Evolutionary conservation across 2,113 vertebrate species (phyloP).

Genomic region (Rhodinocichla rosea): DNA sequence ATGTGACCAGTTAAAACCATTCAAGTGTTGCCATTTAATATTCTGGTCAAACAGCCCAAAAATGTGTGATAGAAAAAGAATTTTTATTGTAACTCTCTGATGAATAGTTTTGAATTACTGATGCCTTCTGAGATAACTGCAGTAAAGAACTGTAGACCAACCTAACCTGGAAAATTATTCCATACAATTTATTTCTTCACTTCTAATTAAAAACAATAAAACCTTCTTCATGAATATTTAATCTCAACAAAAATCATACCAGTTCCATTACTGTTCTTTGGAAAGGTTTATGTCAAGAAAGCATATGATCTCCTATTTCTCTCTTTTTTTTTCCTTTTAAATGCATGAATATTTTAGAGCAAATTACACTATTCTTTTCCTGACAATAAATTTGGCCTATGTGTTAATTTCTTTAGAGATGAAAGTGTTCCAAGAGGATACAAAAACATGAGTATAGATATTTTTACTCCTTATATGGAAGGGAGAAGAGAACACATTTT

Average conservation of each 20-base stretch:
- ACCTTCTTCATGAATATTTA: background rate
- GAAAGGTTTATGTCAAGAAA: background rate
- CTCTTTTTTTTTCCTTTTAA: background rate
- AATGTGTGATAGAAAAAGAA: background rate
- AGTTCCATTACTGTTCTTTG: background rate
- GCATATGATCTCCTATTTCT: background rate
- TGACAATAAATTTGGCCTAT: background rate
- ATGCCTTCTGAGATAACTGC: background rate
- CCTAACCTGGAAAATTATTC: background rate
- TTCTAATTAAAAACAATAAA: constrained; percentile 23
- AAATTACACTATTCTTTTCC: background rate
- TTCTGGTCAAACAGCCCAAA: background rate
- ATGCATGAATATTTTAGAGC: background rate
- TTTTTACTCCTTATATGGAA: background rate
- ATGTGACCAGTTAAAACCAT: background rate
- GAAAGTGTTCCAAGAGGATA: background rate
- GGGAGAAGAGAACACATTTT: background rate
- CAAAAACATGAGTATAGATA: background rate
- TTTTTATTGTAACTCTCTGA: background rate
- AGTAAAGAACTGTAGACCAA: background rate
- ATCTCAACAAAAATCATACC: background rate
- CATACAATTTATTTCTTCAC: background rate
- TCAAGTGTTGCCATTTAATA: background rate
- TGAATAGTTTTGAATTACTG: background rate
- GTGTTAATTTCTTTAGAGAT: background rate